Evolutionary conservation across 1,140 invertebrate species (phyloP).

Genomic region (Propsilocerus akamusi): DNA sequence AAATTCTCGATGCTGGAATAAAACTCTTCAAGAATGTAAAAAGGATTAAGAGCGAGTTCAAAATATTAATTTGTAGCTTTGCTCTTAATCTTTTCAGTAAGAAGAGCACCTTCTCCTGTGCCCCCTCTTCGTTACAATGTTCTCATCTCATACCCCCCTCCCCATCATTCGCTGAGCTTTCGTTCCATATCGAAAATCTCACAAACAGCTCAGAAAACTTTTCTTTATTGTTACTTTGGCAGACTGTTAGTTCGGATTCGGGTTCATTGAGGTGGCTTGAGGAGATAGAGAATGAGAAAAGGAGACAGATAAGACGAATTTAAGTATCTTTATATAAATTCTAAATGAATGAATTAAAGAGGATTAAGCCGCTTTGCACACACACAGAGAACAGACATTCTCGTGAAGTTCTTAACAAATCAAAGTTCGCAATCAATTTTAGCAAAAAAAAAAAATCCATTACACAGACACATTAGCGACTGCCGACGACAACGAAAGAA

Average conservation of each 20-base stretch:
- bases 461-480: background rate
- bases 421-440: background rate
- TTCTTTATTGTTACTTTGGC: too few relatives aligned
- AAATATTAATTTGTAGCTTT: constrained; percentile 4
- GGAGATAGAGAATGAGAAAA: background rate
- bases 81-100: background rate
- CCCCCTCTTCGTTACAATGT: background rate
- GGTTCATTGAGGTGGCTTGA: background rate
- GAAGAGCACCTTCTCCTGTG: too few relatives aligned
- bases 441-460: background rate
- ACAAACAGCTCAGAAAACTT: too few relatives aligned
- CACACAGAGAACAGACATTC: background rate
- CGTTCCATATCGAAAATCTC: background rate
- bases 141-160: too few relatives aligned
- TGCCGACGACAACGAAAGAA: too few relatives aligned
- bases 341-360: constrained; percentile 2
- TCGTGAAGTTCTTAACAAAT: background rate
- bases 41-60: constrained; percentile 3
- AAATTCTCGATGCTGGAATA: background rate
- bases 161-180: background rate
- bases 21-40: constrained; percentile 4
- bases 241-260: too few relatives aligned
- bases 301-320: background rate
- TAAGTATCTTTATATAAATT: background rate
- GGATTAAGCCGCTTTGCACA: background rate